Base-by-base conservation (phyloP, 2,113 vertebrate species). In the Oncorhynchus gorbuscha region DNA sequence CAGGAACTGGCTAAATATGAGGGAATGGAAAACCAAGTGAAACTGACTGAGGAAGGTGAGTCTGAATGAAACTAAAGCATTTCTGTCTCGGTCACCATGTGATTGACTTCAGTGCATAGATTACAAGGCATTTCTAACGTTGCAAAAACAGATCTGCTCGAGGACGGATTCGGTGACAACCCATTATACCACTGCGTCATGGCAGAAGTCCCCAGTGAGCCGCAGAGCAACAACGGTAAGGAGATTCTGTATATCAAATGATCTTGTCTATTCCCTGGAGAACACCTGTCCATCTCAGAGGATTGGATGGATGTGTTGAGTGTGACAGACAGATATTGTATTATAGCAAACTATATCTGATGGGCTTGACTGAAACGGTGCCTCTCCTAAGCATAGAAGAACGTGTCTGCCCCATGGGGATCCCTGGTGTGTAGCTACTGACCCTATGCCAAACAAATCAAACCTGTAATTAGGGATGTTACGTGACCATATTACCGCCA, bases 1-100 rank as follows among this genome's bases (percentile, higher is more conserved):
- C 79, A 99, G 97, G 97, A 98, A 88, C 93, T 99, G 35, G 97
- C 97, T 0, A 99, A 98, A 78, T 98, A 97, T 14, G 97, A 99
- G 85, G 95, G 95, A 39, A 98, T 98, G 97, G 97, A 99, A 90
- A 92, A 96, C 81, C 95, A 97, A 89, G 97, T 99, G 79, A 91
- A 93, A 18, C 92, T 98, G 86, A 98, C 97, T 2, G 97, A 94
- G 69, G 91, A 93, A 88, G 92, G 93, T 93, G 76, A 85, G 80
- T 12, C 3, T 45, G 12, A 12, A 45, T 45, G 39, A 45, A 45
- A 45, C 39, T 8, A 28, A 61, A 35, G 16, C 20, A 32, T 20
- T 32, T 30, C 26, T 14, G 22, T n/a, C 13, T n/a, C 3, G 11
- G 7, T 22, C 12, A 20, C 26, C 22, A 1, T 51, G 20, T 66